Percentiles rank a stretch among this genome's conserved stretches.
Evolutionary conservation across 92 coral and sea anemone genomes (phyloP).

Genomic region (Epizoanthus illoricatus): DNA sequence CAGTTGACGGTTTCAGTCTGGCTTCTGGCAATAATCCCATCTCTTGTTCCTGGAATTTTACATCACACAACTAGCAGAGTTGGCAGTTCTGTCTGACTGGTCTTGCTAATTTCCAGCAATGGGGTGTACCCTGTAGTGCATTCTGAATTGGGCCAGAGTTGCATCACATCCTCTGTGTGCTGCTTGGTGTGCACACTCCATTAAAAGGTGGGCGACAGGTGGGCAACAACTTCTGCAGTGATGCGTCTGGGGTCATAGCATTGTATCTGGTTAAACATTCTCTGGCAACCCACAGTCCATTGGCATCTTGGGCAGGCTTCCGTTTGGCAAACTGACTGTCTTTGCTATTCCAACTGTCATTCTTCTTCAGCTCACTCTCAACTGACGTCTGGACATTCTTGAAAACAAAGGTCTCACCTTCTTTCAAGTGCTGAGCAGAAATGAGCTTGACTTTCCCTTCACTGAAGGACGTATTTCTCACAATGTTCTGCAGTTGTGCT

Average conservation of each 20-base stretch:
- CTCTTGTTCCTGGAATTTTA: constrained; percentile 50
- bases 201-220: constrained; percentile 53
- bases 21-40: constrained; percentile 68
- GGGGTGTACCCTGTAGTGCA: constrained; percentile 60
- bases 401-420: constrained; percentile 55
- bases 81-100: constrained; percentile 55
- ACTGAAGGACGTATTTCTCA: constrained; percentile 45
- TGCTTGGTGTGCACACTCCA: constrained; percentile 49
- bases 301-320: constrained; percentile 45
- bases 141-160: constrained; percentile 45
- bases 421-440: constrained; percentile 41
- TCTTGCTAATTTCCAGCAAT: constrained; percentile 61
- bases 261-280: constrained; percentile 56
- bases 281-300: constrained; percentile 58
- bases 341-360: constrained; percentile 28
- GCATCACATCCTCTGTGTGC: constrained; percentile 56
- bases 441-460: constrained; percentile 38
- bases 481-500: constrained; percentile 51
- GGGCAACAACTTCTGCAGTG: constrained; percentile 66
- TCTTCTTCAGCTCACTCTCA: constrained; percentile 20
- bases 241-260: constrained; percentile 58
- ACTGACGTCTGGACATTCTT: constrained; percentile 44
- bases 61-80: constrained; percentile 62
- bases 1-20: too few species aligned
- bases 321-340: constrained; percentile 51